Evolutionary conservation across 2,888 invertebrate species (phyloP).

Genomic region (Zygothrica quintamaculata): DNA sequence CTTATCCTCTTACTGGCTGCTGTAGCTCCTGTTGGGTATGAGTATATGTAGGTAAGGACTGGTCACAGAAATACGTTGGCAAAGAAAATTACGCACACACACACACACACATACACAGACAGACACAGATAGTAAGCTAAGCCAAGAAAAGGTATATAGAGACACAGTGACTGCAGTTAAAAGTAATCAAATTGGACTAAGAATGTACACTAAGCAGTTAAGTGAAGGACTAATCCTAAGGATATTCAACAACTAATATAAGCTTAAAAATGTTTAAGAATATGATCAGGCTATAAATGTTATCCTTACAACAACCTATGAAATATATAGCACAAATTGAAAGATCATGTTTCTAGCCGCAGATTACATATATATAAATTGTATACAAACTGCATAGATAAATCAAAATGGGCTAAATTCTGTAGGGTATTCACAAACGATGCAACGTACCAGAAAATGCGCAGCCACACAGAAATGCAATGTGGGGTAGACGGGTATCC

Average conservation of each 20-base stretch:
- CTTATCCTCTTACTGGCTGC: constrained; percentile 73
- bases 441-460: constrained; percentile 47
- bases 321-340: no score
- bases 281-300: no score
- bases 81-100: constrained; percentile 70
- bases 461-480: constrained; percentile 44
- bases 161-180: background rate
- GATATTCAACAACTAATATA: no score
- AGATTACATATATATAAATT: no score
- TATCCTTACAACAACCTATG: no score
- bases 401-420: background rate
- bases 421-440: constrained; percentile 41
- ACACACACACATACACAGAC: constrained; percentile 13
- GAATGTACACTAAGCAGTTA: constrained; percentile 12
- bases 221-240: no score
- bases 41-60: constrained; percentile 28
- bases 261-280: no score
- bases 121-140: constrained; percentile 21
- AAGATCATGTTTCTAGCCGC: no score
- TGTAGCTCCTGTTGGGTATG: constrained; percentile 34
- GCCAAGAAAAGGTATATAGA: constrained; percentile 43
- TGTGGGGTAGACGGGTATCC: constrained; percentile 10
- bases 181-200: constrained; percentile 12
- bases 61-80: constrained; percentile 76
- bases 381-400: background rate